Percentiles rank a stretch among this genome's conserved stretches.
Conservation (phyloP, 2,797 vertebrate species). For the Pithecia hirsuta region DNA sequence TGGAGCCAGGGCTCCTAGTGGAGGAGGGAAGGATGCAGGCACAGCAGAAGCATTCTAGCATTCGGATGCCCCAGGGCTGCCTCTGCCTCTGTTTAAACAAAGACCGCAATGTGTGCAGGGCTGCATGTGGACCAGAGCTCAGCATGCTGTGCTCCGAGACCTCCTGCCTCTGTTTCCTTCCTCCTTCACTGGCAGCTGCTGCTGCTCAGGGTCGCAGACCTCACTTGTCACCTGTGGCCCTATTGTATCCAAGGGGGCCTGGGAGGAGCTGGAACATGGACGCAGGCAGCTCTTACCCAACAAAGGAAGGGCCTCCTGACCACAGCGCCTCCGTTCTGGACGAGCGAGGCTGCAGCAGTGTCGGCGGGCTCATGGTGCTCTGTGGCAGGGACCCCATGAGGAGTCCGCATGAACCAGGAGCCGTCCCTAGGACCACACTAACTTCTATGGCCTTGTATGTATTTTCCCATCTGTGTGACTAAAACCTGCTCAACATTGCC, state of each 20-base stretch:
- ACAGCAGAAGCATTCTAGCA: neutral
- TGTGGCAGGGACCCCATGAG: neutral
- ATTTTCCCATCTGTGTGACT: neutral
- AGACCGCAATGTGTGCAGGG: neutral
- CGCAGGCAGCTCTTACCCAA: neutral
- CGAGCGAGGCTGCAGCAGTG: rapidly evolving
- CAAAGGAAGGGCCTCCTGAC: neutral
- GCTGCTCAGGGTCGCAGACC: neutral
- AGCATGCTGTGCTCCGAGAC: neutral
- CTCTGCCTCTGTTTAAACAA: neutral
- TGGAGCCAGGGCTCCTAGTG: neutral
- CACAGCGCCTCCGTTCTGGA: neutral
- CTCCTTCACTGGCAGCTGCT: neutral
- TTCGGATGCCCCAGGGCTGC: rapidly evolving
- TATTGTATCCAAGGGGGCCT: neutral
- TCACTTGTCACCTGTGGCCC: neutral
- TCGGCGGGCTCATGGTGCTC: neutral
- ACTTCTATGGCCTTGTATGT: neutral
- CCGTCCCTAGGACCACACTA: rapidly evolving
- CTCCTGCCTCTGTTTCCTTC: neutral
- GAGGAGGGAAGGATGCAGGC: neutral
- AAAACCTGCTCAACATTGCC: neutral
- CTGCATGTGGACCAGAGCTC: neutral
- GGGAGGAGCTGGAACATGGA: neutral
- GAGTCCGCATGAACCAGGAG: neutral